phyloP scores from a whole-genome alignment of 2,113 vertebrate genomes.

The Erythrocebus patas region DNA sequence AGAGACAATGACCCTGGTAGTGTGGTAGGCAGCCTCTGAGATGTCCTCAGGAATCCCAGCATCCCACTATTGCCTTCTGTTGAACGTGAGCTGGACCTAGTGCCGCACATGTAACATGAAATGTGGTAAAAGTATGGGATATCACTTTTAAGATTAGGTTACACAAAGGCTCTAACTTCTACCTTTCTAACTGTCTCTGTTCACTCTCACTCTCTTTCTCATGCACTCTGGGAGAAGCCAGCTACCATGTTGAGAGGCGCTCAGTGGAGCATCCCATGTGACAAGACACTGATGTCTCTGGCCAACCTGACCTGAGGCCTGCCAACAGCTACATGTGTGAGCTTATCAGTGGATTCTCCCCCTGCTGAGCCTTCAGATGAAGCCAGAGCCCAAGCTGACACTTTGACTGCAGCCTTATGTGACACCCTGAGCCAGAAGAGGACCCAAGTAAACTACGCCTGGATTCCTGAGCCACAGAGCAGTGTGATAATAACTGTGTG shows the following conservation, averaged over 20 bases:
- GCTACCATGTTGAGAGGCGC: neutral
- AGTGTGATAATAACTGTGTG: neutral
- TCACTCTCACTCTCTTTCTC: neutral
- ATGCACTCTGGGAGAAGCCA: neutral
- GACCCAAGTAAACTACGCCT: neutral
- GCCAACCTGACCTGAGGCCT: neutral
- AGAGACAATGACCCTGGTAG: neutral
- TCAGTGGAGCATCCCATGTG: fast-evolving
- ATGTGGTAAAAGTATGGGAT: neutral
- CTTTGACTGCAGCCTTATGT: neutral
- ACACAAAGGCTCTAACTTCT: neutral
- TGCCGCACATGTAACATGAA: neutral
- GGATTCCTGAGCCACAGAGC: neutral
- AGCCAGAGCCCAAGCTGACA: neutral
- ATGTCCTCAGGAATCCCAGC: neutral
- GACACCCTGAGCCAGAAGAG: neutral
- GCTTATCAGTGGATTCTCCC: neutral
- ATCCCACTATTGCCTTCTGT: neutral
- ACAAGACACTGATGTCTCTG: too few species aligned
- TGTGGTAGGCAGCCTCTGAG: neutral
- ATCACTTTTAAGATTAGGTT: neutral
- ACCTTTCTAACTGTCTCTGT: neutral
- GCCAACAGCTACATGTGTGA: neutral
- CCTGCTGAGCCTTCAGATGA: neutral
- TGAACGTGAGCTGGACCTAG: neutral